Percentiles rank a stretch among this genome's conserved stretches.
Conservation (phyloP, 2,797 vertebrate genomes). For the Apodemus agrarius region DNA sequence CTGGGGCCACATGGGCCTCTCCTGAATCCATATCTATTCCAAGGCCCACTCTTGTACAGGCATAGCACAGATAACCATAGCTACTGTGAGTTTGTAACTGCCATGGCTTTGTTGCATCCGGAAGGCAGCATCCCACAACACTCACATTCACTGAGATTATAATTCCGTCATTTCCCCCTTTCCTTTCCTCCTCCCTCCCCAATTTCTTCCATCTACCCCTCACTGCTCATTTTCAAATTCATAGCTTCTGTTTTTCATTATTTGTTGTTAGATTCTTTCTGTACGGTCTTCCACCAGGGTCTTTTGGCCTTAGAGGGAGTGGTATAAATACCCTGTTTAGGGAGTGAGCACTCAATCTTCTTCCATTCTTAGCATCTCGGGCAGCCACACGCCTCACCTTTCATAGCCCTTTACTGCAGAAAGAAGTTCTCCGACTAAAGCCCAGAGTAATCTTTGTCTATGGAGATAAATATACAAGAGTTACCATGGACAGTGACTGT, state of each 20-base stretch:
- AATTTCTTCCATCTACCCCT: neutral
- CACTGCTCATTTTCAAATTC: neutral
- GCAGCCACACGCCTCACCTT: neutral
- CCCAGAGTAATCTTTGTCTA: neutral
- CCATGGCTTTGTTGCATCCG: neutral
- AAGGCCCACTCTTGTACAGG: neutral
- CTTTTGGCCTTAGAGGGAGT: neutral
- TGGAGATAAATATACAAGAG: neutral
- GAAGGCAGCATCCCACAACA: no score
- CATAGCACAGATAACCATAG: neutral
- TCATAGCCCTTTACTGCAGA: neutral
- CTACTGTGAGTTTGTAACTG: neutral
- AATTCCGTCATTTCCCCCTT: neutral
- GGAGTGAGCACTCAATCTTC: neutral
- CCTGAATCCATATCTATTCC: neutral
- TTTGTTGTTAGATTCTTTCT: neutral
- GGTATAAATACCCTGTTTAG: neutral
- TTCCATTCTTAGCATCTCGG: neutral
- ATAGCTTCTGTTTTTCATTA: neutral
- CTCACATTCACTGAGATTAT: neutral
- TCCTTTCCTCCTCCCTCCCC: no score
- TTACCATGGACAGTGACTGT: neutral
- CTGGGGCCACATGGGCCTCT: neutral
- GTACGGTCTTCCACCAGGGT: neutral
- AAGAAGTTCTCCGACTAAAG: neutral